phyloP scores from a whole-genome alignment of 2,113 vertebrate species.

The Vombatus ursinus region DNA sequence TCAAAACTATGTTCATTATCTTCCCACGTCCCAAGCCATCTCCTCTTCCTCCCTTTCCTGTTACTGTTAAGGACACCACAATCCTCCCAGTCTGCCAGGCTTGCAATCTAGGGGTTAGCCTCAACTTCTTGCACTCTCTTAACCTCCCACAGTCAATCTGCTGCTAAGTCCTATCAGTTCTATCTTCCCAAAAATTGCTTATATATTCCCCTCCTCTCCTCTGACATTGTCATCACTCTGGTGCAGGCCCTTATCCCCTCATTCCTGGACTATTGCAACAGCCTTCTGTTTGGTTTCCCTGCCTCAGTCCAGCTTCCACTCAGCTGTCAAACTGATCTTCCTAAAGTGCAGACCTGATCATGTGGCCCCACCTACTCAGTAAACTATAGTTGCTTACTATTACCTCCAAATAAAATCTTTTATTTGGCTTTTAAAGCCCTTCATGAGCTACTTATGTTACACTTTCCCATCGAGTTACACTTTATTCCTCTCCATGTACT shows the following conservation, averaged over 20 bases:
- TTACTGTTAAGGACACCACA: too few species aligned
- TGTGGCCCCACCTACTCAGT: neutral
- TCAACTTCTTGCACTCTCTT: neutral
- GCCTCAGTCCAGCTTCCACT: neutral
- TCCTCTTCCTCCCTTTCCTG: too few species aligned
- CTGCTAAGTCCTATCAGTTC: neutral
- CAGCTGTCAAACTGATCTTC: neutral
- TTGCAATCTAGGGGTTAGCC: neutral
- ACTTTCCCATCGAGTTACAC: neutral
- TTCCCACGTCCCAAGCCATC: neutral
- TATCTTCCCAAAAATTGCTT: neutral
- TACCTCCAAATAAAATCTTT: neutral
- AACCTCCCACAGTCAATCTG: neutral
- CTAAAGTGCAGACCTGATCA: neutral
- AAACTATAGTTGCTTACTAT: neutral
- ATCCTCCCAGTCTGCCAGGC: neutral
- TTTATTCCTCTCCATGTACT: neutral
- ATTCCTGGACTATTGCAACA: neutral
- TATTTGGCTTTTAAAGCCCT: neutral
- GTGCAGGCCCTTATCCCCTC: neutral
- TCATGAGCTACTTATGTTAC: neutral
- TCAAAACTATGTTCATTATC: neutral
- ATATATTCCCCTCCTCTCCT: neutral
- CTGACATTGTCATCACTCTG: neutral
- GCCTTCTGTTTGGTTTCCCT: neutral